phyloP scores from a whole-genome alignment of 2,888 invertebrate genomes.

The Merodon equestris region DNA sequence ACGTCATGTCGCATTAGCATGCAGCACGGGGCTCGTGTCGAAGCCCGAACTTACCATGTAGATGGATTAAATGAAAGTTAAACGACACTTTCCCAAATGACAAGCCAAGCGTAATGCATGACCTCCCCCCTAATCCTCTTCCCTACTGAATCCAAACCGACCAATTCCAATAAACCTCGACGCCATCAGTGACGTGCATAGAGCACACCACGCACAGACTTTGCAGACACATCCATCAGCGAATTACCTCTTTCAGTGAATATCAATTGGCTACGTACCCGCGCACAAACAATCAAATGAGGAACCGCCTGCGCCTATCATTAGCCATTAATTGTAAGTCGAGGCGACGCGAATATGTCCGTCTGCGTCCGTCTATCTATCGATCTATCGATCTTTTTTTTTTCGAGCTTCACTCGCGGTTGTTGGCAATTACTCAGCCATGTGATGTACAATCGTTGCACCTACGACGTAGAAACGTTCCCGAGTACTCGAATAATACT shows the following conservation, averaged over 20 bases:
- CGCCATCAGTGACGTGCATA: conserved; percentile 45
- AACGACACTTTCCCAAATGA: conserved; percentile 66
- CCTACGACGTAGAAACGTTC: not conserved
- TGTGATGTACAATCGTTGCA: conserved; percentile 13
- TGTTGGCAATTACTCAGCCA: conserved; percentile 28
- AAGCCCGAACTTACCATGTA: conserved; percentile 21
- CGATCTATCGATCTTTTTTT: too few species aligned
- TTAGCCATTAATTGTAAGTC: conserved; percentile 54
- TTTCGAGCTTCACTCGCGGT: too few species aligned
- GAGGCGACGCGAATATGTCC: conserved; percentile 33
- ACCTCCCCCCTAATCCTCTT: conserved; percentile 3
- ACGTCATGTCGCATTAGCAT: too few species aligned
- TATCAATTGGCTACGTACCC: conserved; percentile 38
- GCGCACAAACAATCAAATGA: not conserved
- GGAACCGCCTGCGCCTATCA: conserved; percentile 54
- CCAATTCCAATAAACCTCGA: conserved; percentile 44
- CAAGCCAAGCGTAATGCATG: conserved; percentile 59
- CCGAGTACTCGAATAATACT: too few species aligned
- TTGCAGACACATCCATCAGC: conserved; percentile 34
- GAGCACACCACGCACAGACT: conserved; percentile 21
- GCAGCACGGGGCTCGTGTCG: conserved; percentile 8
- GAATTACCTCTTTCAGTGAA: conserved; percentile 37
- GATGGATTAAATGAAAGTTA: conserved; percentile 61
- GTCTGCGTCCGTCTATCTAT: too few species aligned
- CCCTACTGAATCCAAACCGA: not conserved